These are phyloP conservation scores for Polydrusus pterygomalis DNA, from an alignment of 2,888 invertebrate species.

Conservation along the genomic window DNA sequence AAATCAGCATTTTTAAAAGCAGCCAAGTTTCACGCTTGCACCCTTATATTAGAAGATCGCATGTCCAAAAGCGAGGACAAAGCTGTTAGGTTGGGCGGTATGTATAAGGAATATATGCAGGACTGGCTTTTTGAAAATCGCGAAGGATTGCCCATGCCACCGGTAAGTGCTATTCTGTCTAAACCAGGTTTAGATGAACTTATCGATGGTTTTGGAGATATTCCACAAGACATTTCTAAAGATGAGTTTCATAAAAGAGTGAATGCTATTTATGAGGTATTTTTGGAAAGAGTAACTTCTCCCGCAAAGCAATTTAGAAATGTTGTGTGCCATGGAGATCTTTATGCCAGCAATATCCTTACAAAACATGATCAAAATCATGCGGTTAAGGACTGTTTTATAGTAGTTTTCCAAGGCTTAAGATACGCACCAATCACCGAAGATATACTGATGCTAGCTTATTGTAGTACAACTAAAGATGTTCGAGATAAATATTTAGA, in stretches of 20 bases:
- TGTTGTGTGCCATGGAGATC: slow-evolving; percentile 77
- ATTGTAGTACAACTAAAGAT: slow-evolving; percentile 63
- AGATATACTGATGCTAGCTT: slow-evolving; percentile 74
- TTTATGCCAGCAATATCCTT: slow-evolving; percentile 77
- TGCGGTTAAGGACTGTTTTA: slow-evolving; percentile 50
- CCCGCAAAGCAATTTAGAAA: slow-evolving; percentile 68
- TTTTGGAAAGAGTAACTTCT: neutral
- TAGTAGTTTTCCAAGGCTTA: slow-evolving; percentile 69
- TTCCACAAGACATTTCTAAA: slow-evolving; percentile 43
- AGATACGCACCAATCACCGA: slow-evolving; percentile 79
- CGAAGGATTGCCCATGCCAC: neutral
- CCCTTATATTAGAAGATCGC: slow-evolving; percentile 64
- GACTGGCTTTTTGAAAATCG: slow-evolving; percentile 58
- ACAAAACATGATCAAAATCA: slow-evolving; percentile 60
- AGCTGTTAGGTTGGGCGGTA: slow-evolving; percentile 59
- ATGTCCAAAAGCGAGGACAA: slow-evolving; percentile 54
- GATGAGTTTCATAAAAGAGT: slow-evolving; percentile 42
- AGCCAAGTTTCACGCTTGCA: slow-evolving; percentile 63
- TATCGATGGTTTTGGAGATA: slow-evolving; percentile 37
- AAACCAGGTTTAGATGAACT: slow-evolving; percentile 14
- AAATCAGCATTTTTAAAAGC: slow-evolving; percentile 57
- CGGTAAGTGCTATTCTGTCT: slow-evolving; percentile 22
- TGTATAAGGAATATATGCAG: slow-evolving; percentile 59
- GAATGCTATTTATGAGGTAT: slow-evolving; percentile 55
- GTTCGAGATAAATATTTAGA: slow-evolving; percentile 55